Evolutionary conservation across 2,888 invertebrate genomes (phyloP).

Genomic region (Chalcis sispes): DNA sequence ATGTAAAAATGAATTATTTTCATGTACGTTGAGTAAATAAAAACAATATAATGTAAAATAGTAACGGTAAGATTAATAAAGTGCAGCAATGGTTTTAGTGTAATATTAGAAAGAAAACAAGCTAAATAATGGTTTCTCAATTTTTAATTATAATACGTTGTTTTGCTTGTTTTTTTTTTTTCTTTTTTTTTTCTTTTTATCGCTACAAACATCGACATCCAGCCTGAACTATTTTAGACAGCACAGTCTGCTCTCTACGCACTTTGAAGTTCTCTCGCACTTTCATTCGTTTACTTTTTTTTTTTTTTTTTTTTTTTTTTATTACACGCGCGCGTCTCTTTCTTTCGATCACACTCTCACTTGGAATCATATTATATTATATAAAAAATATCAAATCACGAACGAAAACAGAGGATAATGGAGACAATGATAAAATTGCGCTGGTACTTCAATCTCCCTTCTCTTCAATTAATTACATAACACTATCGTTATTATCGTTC

Average conservation of each 20-base stretch:
- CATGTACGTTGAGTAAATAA: neutral
- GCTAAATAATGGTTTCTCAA: slow-evolving; percentile 71
- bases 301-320: slow-evolving; percentile 18
- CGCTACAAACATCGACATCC: slow-evolving; percentile 75
- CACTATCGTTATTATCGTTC: slow-evolving; percentile 73
- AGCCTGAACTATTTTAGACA: slow-evolving; percentile 75
- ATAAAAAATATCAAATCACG: slow-evolving; percentile 71
- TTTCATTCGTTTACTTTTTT: slow-evolving; percentile 49
- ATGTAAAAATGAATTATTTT: slow-evolving; percentile 1
- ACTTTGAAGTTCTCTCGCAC: slow-evolving; percentile 56
- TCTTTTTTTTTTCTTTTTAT: slow-evolving; percentile 65
- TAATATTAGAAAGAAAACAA: slow-evolving; percentile 50
- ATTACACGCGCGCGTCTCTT: slow-evolving; percentile 27
- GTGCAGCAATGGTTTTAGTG: neutral
- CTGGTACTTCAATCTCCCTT: slow-evolving; percentile 51
- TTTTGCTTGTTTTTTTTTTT: slow-evolving; percentile 67
- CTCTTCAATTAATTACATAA: slow-evolving; percentile 68
- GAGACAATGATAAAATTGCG: slow-evolving; percentile 66
- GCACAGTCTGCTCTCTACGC: slow-evolving; percentile 71
- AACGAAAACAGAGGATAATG: slow-evolving; percentile 68
- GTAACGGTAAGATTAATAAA: neutral
- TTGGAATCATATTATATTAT: slow-evolving; percentile 64
- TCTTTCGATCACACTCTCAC: slow-evolving; percentile 51
- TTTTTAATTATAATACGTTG: slow-evolving; percentile 75
- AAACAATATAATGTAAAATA: neutral